Percentiles rank a stretch among this genome's conserved stretches.
phyloP scores from a whole-genome alignment of 1,140 invertebrate genomes.

The Helicoverpa armigera region DNA sequence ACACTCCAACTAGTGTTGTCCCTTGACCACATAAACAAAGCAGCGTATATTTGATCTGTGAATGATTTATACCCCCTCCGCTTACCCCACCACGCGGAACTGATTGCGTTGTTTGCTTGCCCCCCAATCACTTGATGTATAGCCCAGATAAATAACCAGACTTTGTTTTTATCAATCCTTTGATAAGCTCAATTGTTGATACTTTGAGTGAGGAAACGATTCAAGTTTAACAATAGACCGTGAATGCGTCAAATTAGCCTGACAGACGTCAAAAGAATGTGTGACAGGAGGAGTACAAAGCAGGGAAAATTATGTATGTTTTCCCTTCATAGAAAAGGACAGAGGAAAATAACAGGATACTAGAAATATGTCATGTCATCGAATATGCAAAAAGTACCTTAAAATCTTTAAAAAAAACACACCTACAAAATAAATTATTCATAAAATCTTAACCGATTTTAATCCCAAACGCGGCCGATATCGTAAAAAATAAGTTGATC shows the following conservation, averaged over 20 bases:
- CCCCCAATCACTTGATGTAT: constrained; percentile 45
- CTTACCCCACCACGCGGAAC: neutral
- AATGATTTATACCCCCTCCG: constrained; percentile 19
- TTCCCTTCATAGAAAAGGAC: too few species aligned
- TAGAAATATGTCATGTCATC: too few species aligned
- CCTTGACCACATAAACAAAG: constrained; percentile 23
- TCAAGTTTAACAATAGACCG: neutral
- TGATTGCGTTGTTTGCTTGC: constrained; percentile 43
- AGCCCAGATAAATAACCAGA: constrained; percentile 38
- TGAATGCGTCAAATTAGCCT: too few species aligned
- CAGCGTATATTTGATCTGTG: constrained; percentile 26
- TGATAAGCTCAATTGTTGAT: constrained; percentile 1
- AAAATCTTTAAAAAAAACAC: neutral
- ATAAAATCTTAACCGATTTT: neutral
- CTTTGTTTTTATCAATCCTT: constrained; percentile 33
- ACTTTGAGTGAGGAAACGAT: neutral
- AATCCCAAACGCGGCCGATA: constrained; percentile 10
- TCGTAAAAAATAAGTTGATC: constrained; percentile 21
- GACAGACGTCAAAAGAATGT: too few species aligned
- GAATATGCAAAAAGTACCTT: neutral
- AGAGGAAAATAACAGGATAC: too few species aligned
- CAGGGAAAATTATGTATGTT: too few species aligned
- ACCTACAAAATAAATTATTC: neutral
- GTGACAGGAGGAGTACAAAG: too few species aligned
- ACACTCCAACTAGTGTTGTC: neutral